phyloP scores from a whole-genome alignment of 2,113 vertebrate genomes.

The Suricata suricatta region DNA sequence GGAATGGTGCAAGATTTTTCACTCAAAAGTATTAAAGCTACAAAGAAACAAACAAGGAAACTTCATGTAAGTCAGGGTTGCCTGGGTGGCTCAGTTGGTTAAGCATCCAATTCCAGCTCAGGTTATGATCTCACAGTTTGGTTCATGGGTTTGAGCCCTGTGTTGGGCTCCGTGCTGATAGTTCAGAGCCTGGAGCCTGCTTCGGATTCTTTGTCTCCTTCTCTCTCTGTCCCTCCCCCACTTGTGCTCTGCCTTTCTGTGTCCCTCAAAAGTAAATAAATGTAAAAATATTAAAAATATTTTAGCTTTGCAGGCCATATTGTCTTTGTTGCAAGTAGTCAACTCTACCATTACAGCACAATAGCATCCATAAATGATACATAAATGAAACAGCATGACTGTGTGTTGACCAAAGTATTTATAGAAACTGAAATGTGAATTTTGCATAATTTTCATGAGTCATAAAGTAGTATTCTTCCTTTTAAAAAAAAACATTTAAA shows the following conservation, averaged over 20 bases:
- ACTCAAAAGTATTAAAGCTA: not conserved
- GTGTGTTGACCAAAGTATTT: not conserved
- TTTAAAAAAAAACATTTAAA: not conserved
- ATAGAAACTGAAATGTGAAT: slow-evolving; percentile 5
- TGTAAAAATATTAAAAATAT: not conserved
- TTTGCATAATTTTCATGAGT: not conserved
- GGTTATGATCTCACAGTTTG: too few species aligned
- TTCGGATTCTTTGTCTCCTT: too few species aligned
- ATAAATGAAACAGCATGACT: not conserved
- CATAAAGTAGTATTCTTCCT: not conserved
- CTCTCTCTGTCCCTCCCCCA: too few species aligned
- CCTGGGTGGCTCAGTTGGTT: too few species aligned
- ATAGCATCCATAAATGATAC: not conserved
- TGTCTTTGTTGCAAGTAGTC: not conserved
- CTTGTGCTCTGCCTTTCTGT: too few species aligned
- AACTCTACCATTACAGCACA: not conserved
- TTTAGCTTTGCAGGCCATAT: not conserved
- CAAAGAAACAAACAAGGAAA: slow-evolving; percentile 7
- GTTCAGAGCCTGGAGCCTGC: too few species aligned
- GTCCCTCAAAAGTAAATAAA: too few species aligned
- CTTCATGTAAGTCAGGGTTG: not conserved
- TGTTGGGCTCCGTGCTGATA: too few species aligned
- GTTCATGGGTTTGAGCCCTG: too few species aligned
- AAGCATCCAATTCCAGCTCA: too few species aligned
- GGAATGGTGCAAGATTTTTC: not conserved